Conservation (phyloP, 2,113 vertebrate species). For the Mormyrus iriodes region DNA sequence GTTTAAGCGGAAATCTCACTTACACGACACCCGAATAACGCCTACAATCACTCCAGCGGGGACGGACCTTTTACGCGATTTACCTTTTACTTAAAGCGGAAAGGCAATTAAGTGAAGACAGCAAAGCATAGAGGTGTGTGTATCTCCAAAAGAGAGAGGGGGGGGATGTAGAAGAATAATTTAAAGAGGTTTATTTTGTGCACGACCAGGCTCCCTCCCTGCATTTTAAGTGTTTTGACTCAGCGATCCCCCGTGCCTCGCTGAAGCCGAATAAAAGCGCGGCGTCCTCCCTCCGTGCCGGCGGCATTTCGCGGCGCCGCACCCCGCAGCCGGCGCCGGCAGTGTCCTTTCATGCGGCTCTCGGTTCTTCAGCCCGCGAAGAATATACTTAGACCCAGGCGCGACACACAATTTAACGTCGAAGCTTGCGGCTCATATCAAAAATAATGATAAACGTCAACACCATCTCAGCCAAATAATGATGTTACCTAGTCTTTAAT, state of each 20-base stretch:
- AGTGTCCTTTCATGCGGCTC: conserved; percentile 34
- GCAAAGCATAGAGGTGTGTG: conserved; percentile 65
- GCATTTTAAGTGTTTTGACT: conserved; percentile 61
- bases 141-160: conserved; percentile 55
- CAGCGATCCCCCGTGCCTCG: conserved; percentile 65
- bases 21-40: conserved; percentile 61
- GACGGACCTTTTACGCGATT: conserved; percentile 63
- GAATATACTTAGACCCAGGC: neutral
- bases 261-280: conserved; percentile 38
- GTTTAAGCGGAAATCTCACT: conserved; percentile 68
- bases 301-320: neutral
- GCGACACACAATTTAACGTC: neutral
- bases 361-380: neutral
- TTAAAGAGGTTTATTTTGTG: conserved; percentile 61
- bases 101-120: conserved; percentile 72
- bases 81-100: conserved; percentile 70
- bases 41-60: conserved; percentile 57
- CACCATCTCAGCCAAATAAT: neutral
- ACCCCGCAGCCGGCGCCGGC: conserved; percentile 32
- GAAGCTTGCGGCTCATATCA: neutral
- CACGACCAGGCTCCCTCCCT: conserved; percentile 53
- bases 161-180: conserved; percentile 49
- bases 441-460: neutral
- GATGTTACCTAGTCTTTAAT: neutral
- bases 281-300: neutral